Conservation (phyloP, 2,888 invertebrate species). For the Habroteleia sp. region DNA sequence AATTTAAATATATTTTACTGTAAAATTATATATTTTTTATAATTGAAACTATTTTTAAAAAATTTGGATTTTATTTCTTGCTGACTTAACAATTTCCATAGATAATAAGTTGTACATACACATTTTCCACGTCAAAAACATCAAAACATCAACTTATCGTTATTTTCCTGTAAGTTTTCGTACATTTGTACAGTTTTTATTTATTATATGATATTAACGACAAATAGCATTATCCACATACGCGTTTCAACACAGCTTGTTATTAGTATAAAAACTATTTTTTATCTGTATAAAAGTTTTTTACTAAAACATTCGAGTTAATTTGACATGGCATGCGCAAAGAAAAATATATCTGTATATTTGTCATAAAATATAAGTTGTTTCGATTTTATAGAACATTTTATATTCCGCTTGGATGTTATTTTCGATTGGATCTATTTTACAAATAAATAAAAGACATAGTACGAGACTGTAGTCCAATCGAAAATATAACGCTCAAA, state of each 20-base stretch:
- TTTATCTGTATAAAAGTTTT: slow-evolving; percentile 18
- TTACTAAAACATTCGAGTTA: slow-evolving; percentile 12
- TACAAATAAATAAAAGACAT: no score
- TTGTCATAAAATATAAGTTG: slow-evolving; percentile 13
- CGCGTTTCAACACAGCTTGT: slow-evolving; percentile 16
- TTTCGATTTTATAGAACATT: background rate
- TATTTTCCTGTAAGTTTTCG: slow-evolving; percentile 11
- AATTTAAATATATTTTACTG: no score
- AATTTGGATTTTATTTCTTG: no score
- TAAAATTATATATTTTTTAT: no score
- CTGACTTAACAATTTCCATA: slow-evolving; percentile 21
- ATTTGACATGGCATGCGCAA: slow-evolving; percentile 1
- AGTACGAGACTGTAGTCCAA: no score
- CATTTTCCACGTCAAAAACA: slow-evolving; percentile 21
- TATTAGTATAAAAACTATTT: slow-evolving; percentile 33
- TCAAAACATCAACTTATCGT: slow-evolving; percentile 31
- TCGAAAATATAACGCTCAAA: no score
- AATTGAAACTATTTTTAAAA: no score
- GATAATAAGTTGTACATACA: slow-evolving; percentile 33
- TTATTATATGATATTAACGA: slow-evolving; percentile 2
- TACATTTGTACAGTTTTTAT: slow-evolving; percentile 28
- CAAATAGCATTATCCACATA: slow-evolving; percentile 15
- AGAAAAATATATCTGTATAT: slow-evolving; percentile 10
- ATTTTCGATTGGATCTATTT: background rate
- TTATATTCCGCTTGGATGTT: background rate